These are phyloP conservation scores for Drosophila littoralis DNA, from an alignment of 1,140 invertebrate species.

Conservation along the genomic window DNA sequence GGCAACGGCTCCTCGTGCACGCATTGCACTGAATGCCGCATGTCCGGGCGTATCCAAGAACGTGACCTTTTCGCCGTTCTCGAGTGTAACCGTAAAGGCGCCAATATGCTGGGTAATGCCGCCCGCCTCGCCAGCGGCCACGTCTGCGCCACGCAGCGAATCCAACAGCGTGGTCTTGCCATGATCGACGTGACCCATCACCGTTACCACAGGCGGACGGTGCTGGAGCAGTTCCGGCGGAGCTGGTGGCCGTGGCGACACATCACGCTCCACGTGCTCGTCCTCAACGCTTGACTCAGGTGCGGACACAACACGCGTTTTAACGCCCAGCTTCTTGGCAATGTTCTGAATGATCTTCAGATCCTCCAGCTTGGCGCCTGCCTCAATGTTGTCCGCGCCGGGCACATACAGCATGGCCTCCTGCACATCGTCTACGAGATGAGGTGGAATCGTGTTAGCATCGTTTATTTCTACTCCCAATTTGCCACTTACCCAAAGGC, in stretches of 20 bases:
- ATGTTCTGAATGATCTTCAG: constrained; percentile 87
- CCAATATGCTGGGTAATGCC: constrained; percentile 99
- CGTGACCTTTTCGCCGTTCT: constrained; percentile 91
- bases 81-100: constrained; percentile 94
- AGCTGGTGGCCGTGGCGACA: constrained; percentile 87
- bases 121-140: constrained; percentile 97
- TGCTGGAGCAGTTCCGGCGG: constrained; percentile 87
- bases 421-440: constrained; percentile 87
- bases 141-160: constrained; percentile 92
- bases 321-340: constrained; percentile 88
- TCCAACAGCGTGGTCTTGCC: constrained; percentile 99
- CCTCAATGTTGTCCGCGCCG: constrained; percentile 85
- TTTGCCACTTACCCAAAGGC: constrained; percentile 62
- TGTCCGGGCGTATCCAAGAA: constrained; percentile 99
- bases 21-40: constrained; percentile 97
- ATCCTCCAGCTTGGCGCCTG: constrained; percentile 85
- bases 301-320: constrained; percentile 86
- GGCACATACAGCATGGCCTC: constrained; percentile 89
- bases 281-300: constrained; percentile 81
- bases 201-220: constrained; percentile 96
- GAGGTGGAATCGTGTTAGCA: background rate
- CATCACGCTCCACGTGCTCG: constrained; percentile 85
- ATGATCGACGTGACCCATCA: constrained; percentile 99
- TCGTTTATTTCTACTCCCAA: background rate
- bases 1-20: constrained; percentile 94